These are phyloP conservation scores for Pseudonaja textilis DNA, from an alignment of 2,113 vertebrate genomes.

Conservation along the genomic window DNA sequence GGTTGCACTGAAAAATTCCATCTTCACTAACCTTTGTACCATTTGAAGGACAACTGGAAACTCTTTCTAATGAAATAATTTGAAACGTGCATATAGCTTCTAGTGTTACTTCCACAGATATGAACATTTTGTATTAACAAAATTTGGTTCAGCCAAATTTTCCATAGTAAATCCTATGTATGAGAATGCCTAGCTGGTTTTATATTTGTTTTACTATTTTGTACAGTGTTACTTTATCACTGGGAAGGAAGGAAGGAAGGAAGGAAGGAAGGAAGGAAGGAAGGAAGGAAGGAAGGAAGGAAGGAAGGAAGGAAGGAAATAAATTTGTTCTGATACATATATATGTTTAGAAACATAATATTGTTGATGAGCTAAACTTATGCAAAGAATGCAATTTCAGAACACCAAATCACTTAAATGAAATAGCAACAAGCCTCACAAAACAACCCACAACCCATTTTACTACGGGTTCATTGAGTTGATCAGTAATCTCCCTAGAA, in stretches of 20 bases:
- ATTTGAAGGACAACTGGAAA: not conserved
- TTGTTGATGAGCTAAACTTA: conserved; percentile 36
- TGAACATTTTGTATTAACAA: not conserved
- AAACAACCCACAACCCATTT: conserved; percentile 29
- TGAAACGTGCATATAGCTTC: not conserved
- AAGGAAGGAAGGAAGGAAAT: too few species aligned
- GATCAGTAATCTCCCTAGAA: conserved; percentile 57
- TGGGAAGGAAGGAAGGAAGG: too few species aligned
- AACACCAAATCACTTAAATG: conserved; percentile 44
- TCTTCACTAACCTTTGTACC: not conserved
- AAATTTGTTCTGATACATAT: not conserved
- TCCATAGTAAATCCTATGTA: not conserved
- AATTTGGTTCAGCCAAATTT: not conserved
- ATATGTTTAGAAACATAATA: conserved; percentile 28
- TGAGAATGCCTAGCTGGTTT: not conserved
- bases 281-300: too few species aligned
- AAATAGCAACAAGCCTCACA: conserved; percentile 41
- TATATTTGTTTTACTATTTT: not conserved
- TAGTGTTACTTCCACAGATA: not conserved
- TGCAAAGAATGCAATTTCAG: conserved; percentile 45
- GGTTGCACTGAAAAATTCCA: not conserved
- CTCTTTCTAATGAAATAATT: not conserved
- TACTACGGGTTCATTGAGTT: conserved; percentile 42
- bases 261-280: too few species aligned
- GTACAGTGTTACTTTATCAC: not conserved